Base-by-base conservation (phyloP, 2,113 vertebrate species). In the Alligator mississippiensis region DNA sequence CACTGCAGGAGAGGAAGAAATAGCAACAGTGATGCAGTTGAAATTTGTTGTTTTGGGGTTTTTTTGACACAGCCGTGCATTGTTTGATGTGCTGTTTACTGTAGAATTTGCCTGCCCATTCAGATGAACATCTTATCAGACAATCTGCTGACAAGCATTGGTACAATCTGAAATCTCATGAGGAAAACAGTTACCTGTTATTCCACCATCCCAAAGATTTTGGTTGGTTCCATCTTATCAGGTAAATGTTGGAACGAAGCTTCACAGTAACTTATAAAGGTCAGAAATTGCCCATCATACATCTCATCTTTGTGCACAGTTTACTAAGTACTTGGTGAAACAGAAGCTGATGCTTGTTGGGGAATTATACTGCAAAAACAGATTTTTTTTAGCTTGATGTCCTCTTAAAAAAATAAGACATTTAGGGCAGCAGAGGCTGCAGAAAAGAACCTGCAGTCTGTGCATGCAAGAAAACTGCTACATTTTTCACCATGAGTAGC, bases 41-140 rank as follows among this genome's bases (percentile, higher is more conserved):
- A 80, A n/a, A 91, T 9, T 3, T 16, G 28, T 16, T 85, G 54
- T 87, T 89, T 17, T 72, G 34, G 27, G 18, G 22, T 3, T 64
- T 21, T 47, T 90, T 66, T 84, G 28, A 93, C 61, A 90, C 54
- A 85, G 89, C 63, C 88, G 88, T 82, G 80, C 83, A 91, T 24
- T 90, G 85, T 88, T 92, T 94, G 87, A 91, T 76, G 59, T 68
- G 72, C 92, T 91, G 68, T 54, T 80, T 13, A 81, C 30, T 63
- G 70, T 47, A 77, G 21, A 58, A 92, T 85, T 84, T 90, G 88
- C 79, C 88, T 92, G 90, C 79, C 90, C 80, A 60, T 82, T 74
- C 82, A 82, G 94, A 28, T 27, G 82, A 21, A 74, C 47, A 77
- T 28, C 75, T 91, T 81, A 87, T 58, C 75, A 60, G 61, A 86